Conservation (phyloP, 2,888 invertebrate genomes). For the Pseudanteris insignis region DNA sequence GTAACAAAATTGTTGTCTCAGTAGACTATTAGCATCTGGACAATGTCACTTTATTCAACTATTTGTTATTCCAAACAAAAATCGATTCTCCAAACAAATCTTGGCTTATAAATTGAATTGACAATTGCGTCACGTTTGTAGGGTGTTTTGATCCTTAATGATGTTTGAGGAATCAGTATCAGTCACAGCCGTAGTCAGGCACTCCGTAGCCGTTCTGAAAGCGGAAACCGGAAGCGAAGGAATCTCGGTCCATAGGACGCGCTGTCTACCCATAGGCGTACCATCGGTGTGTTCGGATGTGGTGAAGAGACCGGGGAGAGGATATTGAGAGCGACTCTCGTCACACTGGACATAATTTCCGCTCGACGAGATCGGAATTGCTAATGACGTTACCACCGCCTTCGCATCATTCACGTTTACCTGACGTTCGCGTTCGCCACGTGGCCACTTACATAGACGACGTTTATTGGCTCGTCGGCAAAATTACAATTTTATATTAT, state of each 20-base stretch:
- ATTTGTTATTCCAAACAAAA: too few species aligned
- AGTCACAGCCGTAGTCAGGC: slow-evolving; percentile 53
- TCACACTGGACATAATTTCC: slow-evolving; percentile 67
- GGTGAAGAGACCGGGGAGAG: slow-evolving; percentile 52
- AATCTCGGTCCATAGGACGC: slow-evolving; percentile 55
- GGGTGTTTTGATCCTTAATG: slow-evolving; percentile 9
- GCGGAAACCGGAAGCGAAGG: slow-evolving; percentile 64
- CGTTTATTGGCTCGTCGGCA: slow-evolving; percentile 31
- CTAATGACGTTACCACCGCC: slow-evolving; percentile 66
- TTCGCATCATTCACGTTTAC: slow-evolving; percentile 62
- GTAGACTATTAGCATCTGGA: too few species aligned
- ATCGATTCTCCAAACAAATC: too few species aligned
- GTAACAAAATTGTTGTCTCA: too few species aligned
- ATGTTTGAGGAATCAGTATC: slow-evolving; percentile 24
- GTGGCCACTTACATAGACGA: slow-evolving; percentile 31
- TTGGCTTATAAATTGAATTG: too few species aligned
- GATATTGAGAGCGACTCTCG: slow-evolving; percentile 66
- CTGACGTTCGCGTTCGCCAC: slow-evolving; percentile 39
- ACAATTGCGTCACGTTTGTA: background rate
- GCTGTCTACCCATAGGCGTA: slow-evolving; percentile 40
- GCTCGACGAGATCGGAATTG: slow-evolving; percentile 67
- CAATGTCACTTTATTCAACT: too few species aligned
- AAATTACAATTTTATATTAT: slow-evolving; percentile 11
- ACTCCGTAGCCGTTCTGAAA: slow-evolving; percentile 54
- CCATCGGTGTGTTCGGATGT: slow-evolving; percentile 42